Evolutionary conservation across 2,797 vertebrate genomes (phyloP), one percentile per base, ranked within the genome.

Genomic region (Synaphobranchus kaupii): DNA sequence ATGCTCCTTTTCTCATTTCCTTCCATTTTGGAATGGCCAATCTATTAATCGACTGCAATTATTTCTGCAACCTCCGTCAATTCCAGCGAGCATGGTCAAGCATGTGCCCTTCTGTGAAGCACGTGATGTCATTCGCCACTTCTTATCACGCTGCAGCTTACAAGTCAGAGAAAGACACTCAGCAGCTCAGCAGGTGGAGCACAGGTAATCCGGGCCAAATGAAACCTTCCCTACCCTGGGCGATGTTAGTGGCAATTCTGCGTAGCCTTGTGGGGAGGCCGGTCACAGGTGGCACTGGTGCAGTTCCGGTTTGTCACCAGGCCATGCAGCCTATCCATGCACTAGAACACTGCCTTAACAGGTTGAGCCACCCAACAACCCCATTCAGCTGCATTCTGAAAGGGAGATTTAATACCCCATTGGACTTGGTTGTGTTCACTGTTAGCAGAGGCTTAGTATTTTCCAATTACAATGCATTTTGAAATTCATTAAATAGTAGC

Each of bases 401-500:
- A 76, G 28, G 15, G 31, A 76, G 6, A 6, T 22, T 44, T 44
- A 1, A 78, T 20, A 47, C 44, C 44, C 44, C 76, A 80, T n/a
- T 48, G 39, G 44, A 48, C 17, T 3, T 6, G 5, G 1, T 25
- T 48, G 17, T n/a, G 44, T n/a, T 47, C 17, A 80, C 44, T 10
- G 44, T 22, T 80, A 80, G 76, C 44, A 80, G 76, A 80, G 44
- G 76, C 44, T 22, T 3, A n/a, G 20, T 48, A 78, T 47, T 78
- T 47, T 15, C 73, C 73, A 47, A 80, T 80, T 47, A 80, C 73
- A 44, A 39, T 3, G 34, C 34, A 44, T 80, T 80, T 80, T 80
- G 44, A 48, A 80, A 80, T 80, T 80, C 76, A 80, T 80, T 80
- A 80, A 80, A 80, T n/a, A 22, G 44, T 2, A 17, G 5, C 76